phyloP scores from a whole-genome alignment of 1,140 invertebrate genomes.

The Solenopsis fugax region DNA sequence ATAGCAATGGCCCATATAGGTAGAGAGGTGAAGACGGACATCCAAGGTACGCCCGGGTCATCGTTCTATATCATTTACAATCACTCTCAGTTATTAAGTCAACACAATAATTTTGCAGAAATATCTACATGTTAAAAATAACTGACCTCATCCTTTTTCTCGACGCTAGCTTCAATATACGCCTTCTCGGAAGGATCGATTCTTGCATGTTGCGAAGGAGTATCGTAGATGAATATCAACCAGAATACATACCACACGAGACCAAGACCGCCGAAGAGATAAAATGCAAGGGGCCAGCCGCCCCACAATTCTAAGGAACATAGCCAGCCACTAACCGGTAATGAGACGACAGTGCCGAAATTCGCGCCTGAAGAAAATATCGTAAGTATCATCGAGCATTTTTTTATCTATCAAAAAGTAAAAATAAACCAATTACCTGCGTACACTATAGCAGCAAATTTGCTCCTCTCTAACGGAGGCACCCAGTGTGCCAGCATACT shows the following conservation, averaged over 20 bases:
- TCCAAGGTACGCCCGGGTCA: slow-evolving; percentile 90
- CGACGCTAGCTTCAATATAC: slow-evolving; percentile 89
- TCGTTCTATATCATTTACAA: slow-evolving; percentile 72
- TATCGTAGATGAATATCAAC: slow-evolving; percentile 91
- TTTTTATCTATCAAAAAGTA: neutral
- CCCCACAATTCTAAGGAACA: slow-evolving; percentile 90
- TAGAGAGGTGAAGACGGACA: slow-evolving; percentile 91
- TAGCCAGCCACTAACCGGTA: slow-evolving; percentile 91
- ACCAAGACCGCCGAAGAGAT: slow-evolving; percentile 91
- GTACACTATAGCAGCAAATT: slow-evolving; percentile 93
- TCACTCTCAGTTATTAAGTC: neutral
- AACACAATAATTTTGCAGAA: neutral
- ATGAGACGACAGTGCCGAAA: slow-evolving; percentile 92
- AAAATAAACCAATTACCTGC: slow-evolving; percentile 87
- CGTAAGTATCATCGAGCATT: neutral
- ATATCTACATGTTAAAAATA: slow-evolving; percentile 18
- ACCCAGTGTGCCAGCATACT: slow-evolving; percentile 94
- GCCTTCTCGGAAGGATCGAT: slow-evolving; percentile 91
- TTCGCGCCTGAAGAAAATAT: slow-evolving; percentile 87
- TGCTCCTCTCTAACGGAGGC: slow-evolving; percentile 92
- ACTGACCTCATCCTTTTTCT: slow-evolving; percentile 81
- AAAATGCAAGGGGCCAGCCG: slow-evolving; percentile 94
- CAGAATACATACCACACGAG: slow-evolving; percentile 94
- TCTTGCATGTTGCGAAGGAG: slow-evolving; percentile 92
- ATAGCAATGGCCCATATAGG: slow-evolving; percentile 95